Base-by-base conservation (phyloP, 2,888 invertebrate genomes). In the Acheta domesticus region DNA sequence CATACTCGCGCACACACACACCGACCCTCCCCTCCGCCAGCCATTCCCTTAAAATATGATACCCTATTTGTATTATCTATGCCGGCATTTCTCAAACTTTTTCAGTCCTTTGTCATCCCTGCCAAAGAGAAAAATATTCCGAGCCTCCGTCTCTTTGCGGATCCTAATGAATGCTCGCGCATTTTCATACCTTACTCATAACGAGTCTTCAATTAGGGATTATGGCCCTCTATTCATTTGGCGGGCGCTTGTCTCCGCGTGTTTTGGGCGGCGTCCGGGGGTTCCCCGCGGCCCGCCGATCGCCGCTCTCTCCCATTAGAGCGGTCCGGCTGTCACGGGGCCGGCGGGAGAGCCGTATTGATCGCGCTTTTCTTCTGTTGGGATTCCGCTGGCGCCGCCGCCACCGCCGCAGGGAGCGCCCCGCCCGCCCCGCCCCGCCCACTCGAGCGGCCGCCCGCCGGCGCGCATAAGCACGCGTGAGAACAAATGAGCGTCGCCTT, bases 21-120 rank as follows among this genome's bases (percentile, higher is more conserved):
- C 4, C 14, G 62, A 19, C 5, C 12, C 5, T n/a, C 14, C n/a
- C 62, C 62, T 62, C 62, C n/a, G 16, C 62, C 62, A n/a, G 62
- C 14, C n/a, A 62, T 62, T 62, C 62, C 62, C 62, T n/a, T 62
- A n/a, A 62, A 62, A 62, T 62, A 62, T 62, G 62, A 62, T 62
- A n/a, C 62, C 62, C 62, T 62, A 62, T 62, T 62, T 62, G 62
- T 62, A 62, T 62, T 62, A 62, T 62, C 62, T 62, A 62, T 62
- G 62, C n/a, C 62, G 62, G n/a, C 62, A 62, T 62, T 62, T 62
- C 62, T 62, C 62, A 62, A 62, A 14, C 62, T 62, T 62, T 62
- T 62, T 62, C 62, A n/a, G n/a, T 62, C 62, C 62, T 62, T 62
- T 62, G 62, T 62, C 62, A 62, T 62, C 62, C n/a, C 62, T 62